Percentiles rank a stretch among this genome's conserved stretches.
phyloP scores from a whole-genome alignment of 2,888 invertebrate species.

The Drosophila melanosoma region DNA sequence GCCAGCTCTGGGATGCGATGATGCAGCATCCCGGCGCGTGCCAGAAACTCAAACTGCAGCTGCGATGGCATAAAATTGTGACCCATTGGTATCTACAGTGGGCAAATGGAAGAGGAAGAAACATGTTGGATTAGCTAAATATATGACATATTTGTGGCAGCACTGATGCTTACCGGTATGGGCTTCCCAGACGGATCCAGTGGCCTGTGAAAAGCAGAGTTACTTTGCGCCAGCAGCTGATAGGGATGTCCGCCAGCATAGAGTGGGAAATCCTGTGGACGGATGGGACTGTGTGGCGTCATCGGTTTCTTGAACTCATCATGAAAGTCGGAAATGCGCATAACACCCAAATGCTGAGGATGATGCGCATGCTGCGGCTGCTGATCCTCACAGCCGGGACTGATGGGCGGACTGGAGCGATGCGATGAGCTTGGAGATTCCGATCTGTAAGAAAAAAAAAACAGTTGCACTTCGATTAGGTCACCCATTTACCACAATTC shows the following conservation, averaged over 20 bases:
- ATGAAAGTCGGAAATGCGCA: conserved; percentile 85
- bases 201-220: conserved; percentile 87
- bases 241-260: conserved; percentile 86
- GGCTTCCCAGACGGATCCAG: conserved; percentile 85
- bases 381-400: conserved; percentile 93
- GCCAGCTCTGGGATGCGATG: conserved; percentile 94
- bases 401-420: conserved; percentile 93
- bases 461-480: background rate
- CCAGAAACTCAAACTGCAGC: conserved; percentile 92
- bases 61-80: conserved; percentile 86
- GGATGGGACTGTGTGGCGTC: conserved; percentile 84
- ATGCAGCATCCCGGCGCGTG: conserved; percentile 96
- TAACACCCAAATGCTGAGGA: conserved; percentile 81
- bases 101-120: background rate
- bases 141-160: no score
- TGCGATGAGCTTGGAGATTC: conserved; percentile 87
- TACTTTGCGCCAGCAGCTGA: conserved; percentile 85
- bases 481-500: conserved; percentile 62
- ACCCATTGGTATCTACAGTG: conserved; percentile 84
- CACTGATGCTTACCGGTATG: conserved; percentile 81
- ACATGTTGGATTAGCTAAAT: background rate
- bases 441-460: conserved; percentile 72
- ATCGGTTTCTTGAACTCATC: conserved; percentile 85
- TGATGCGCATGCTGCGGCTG: conserved; percentile 67
- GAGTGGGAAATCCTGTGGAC: conserved; percentile 84